Conservation (phyloP, 1,140 invertebrate species). For the Brachionus sp. region DNA sequence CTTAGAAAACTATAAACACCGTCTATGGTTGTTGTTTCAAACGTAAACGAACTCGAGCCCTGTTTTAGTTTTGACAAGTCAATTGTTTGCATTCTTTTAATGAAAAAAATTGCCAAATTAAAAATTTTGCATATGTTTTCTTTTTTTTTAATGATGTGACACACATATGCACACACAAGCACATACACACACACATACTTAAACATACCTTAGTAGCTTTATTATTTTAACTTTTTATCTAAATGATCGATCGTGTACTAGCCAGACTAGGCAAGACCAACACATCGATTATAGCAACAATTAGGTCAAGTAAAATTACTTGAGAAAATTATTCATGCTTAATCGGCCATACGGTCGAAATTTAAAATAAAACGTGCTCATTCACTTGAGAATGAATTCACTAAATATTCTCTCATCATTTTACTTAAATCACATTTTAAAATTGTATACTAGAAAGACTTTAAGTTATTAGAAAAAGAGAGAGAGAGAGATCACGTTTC, state of each 20-base stretch:
- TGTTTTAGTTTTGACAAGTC: background rate
- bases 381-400: too few species aligned
- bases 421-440: background rate
- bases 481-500: background rate
- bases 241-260: background rate
- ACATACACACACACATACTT: background rate
- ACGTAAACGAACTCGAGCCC: background rate
- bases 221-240: constrained; percentile 11
- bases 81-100: background rate
- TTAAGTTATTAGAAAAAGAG: background rate
- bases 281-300: background rate
- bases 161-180: background rate
- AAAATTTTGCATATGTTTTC: background rate
- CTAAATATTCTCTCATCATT: too few species aligned
- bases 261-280: background rate
- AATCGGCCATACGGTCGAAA: background rate
- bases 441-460: background rate
- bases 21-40: background rate
- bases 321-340: background rate
- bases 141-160: background rate
- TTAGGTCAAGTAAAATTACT: background rate
- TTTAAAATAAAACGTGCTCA: background rate
- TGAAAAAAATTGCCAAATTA: background rate
- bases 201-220: background rate
- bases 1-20: background rate